Conservation (phyloP, 2,797 vertebrate genomes). For the Distichodus sexfasciatus region DNA sequence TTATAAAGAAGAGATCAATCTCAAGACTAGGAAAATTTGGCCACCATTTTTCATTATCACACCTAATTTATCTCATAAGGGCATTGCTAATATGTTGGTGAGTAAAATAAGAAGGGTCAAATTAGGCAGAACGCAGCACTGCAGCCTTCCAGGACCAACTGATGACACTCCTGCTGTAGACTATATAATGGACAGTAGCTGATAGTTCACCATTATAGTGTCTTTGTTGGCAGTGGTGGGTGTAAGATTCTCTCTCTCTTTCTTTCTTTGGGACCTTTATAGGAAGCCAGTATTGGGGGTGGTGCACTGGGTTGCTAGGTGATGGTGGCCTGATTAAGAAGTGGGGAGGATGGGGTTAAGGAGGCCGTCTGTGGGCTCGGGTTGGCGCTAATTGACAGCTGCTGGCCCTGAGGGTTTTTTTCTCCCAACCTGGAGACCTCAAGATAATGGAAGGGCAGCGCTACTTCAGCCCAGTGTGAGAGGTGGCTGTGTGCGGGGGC, state of each 20-base stretch:
- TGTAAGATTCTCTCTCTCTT: not conserved
- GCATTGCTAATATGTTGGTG: too few species aligned
- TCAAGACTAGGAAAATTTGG: too few species aligned
- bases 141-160: too few species aligned
- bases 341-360: slow-evolving; percentile 71
- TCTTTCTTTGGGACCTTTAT: slow-evolving; percentile 47
- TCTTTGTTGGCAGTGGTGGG: not conserved
- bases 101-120: too few species aligned
- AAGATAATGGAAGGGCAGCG: slow-evolving; percentile 90
- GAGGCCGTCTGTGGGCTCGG: slow-evolving; percentile 75
- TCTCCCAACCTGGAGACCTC: slow-evolving; percentile 89
- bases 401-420: slow-evolving; percentile 93
- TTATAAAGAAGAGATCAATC: too few species aligned
- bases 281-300: slow-evolving; percentile 79
- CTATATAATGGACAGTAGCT: too few species aligned
- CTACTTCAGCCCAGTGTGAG: slow-evolving; percentile 78
- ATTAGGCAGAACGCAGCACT: too few species aligned
- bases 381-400: slow-evolving; percentile 99
- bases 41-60: too few species aligned
- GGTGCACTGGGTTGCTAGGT: slow-evolving; percentile 87
- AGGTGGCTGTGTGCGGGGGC: slow-evolving; percentile 67
- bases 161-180: too few species aligned
- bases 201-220: too few species aligned
- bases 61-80: too few species aligned
- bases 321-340: slow-evolving; percentile 86